Percentiles rank a stretch among this genome's conserved stretches.
Conservation (phyloP, 2,797 vertebrate genomes). For the Apogon hyalosoma region DNA sequence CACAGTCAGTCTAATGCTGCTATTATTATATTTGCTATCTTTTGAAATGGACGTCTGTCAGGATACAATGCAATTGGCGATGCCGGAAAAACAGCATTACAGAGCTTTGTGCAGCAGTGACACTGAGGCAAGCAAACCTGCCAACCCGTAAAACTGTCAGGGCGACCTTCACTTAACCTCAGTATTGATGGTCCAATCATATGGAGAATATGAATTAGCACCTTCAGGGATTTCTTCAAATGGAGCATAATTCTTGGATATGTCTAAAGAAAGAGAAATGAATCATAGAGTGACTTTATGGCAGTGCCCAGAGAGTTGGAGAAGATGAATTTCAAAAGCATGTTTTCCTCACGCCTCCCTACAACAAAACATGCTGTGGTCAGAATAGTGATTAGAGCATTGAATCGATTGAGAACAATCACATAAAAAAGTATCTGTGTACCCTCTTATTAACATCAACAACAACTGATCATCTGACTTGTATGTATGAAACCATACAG, state of each 20-base stretch:
- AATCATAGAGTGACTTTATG: conserved; percentile 68
- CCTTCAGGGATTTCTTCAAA: conserved; percentile 76
- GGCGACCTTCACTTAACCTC: conserved; percentile 80
- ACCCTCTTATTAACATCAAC: neutral
- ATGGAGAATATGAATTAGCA: conserved; percentile 78
- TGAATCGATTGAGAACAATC: conserved; percentile 27
- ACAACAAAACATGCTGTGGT: conserved; percentile 38
- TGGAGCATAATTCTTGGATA: conserved; percentile 71
- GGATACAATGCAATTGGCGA: conserved; percentile 54
- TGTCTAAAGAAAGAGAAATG: conserved; percentile 71
- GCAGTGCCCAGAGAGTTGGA: conserved; percentile 51
- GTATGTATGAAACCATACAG: conserved; percentile 8
- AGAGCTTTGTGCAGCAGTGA: conserved; percentile 44
- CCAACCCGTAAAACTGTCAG: conserved; percentile 73
- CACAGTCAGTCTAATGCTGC: conserved; percentile 50
- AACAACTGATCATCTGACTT: conserved; percentile 12
- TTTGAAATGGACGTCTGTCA: conserved; percentile 52
- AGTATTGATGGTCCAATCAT: conserved; percentile 82
- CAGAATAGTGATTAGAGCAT: conserved; percentile 52
- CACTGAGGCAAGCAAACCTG: conserved; percentile 53
- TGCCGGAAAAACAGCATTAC: conserved; percentile 36
- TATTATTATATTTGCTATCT: conserved; percentile 67
- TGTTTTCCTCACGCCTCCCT: conserved; percentile 44
- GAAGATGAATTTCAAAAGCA: conserved; percentile 71
- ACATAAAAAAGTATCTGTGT: conserved; percentile 12